Evolutionary conservation across 2,797 vertebrate species (phyloP), one percentile per base, ranked within the genome.

Genomic region (Fistularia tabacaria): DNA sequence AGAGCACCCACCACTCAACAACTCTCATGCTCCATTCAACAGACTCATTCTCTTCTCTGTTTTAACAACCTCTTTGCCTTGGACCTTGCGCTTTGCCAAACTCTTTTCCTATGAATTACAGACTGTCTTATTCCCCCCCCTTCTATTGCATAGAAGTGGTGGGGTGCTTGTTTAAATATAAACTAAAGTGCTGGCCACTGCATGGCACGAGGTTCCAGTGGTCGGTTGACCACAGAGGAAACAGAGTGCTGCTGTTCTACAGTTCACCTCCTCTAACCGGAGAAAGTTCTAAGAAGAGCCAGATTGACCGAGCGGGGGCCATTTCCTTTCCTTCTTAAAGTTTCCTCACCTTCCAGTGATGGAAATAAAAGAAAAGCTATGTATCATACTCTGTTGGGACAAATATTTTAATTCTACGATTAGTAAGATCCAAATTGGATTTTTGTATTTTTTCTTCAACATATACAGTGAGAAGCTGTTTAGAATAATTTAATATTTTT

Each of bases 121-220:
- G 86, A 79, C 71, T 36, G 43, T 66, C 54, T 75, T 71, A 83
- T 84, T 64, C 76, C 82, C 73, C 73, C 55, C 52, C 57, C 38
- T 69, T 74, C 73, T 71, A 72, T 64, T 65, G 76, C 66, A 64
- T 83, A 83, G 83, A 90, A 89, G 86, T 85, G 86, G 80, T 72
- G 77, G 79, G 77, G 64, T 87, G 83, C 86, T 84, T 89, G 85
- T 90, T 90, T 90, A 90, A 89, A 88, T 90, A 88, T 82, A 88
- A 84, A 80, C 82, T 70, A 48, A 82, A 85, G 80, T 76, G 80
- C 82, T 65, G 80, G 82, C 83, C 85, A 71, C 73, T 67, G 71
- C 73, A 48, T 82, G 77, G 76, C 83, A 75, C 54, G 37, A 64
- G 75, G 67, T 80, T 88, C 73, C 88, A 86, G 87, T 79, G 81